Percentiles rank a stretch among this genome's conserved stretches.
These are phyloP conservation scores for Aulostomus chinensis DNA, from an alignment of 2,797 vertebrate species.

Conservation along the genomic window DNA sequence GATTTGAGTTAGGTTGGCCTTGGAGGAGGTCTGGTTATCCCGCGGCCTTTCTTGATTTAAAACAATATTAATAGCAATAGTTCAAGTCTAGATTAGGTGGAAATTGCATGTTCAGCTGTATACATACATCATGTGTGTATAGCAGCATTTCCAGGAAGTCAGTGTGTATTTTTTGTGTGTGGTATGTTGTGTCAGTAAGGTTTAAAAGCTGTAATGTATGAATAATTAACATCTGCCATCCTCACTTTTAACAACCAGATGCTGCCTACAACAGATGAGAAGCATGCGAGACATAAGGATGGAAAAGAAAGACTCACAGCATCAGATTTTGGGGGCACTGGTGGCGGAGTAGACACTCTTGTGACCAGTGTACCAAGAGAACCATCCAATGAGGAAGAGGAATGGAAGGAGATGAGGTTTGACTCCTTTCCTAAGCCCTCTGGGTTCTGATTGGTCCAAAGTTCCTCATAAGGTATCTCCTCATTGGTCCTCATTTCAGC, in stretches of 20 bases:
- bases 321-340: conserved; percentile 95
- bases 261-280: conserved; percentile 40
- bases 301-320: conserved; percentile 85
- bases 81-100: no score
- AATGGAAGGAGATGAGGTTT: conserved; percentile 87
- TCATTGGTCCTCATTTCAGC: conserved; percentile 82
- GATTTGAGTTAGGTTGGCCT: no score
- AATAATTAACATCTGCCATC: conserved; percentile 77
- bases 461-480: conserved; percentile 96
- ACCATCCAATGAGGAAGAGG: conserved; percentile 76
- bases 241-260: conserved; percentile 69
- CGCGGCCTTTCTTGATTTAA: no score
- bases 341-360: conserved; percentile 84
- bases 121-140: conserved; percentile 23
- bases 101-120: no score
- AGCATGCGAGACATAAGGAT: neutral
- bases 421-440: conserved; percentile 81
- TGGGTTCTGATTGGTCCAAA: conserved; percentile 88
- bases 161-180: conserved; percentile 30
- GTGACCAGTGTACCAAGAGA: conserved; percentile 75
- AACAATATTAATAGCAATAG: no score
- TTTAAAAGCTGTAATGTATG: conserved; percentile 77
- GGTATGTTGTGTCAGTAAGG: conserved; percentile 65
- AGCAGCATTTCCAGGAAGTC: conserved; percentile 55
- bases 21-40: no score